phyloP scores from a whole-genome alignment of 2,113 vertebrate species.

The Equus quagga region DNA sequence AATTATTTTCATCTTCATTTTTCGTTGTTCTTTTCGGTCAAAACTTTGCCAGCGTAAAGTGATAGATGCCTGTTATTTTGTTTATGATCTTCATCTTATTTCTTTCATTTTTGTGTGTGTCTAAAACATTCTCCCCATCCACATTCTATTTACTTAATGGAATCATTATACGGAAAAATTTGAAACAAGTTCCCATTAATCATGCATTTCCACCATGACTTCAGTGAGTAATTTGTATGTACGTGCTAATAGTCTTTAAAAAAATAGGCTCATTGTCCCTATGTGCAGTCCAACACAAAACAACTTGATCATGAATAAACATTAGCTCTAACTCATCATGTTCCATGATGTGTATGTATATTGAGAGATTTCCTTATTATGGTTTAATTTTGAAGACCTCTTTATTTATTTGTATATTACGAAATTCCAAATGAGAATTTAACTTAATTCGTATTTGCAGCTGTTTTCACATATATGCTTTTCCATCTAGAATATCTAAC shows the following conservation, averaged over 20 bases:
- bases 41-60: background rate
- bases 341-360: background rate
- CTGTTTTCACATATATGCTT: background rate
- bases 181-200: background rate
- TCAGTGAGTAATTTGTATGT: background rate
- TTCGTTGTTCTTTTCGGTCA: background rate
- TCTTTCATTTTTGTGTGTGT: background rate
- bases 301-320: background rate
- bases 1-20: slow-evolving; percentile 49
- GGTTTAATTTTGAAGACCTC: background rate
- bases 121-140: background rate
- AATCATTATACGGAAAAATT: background rate
- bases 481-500: background rate
- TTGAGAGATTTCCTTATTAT: background rate
- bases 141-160: background rate
- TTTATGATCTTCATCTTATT: background rate
- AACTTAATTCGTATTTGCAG: slow-evolving; percentile 54
- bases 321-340: background rate
- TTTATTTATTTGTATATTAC: slow-evolving; percentile 42
- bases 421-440: background rate
- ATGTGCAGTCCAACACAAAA: background rate
- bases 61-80: background rate
- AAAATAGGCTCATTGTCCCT: background rate
- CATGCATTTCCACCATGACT: background rate
- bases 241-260: background rate